Evolutionary conservation across 2,888 invertebrate species (phyloP).

Genomic region (Lypha dubia): DNA sequence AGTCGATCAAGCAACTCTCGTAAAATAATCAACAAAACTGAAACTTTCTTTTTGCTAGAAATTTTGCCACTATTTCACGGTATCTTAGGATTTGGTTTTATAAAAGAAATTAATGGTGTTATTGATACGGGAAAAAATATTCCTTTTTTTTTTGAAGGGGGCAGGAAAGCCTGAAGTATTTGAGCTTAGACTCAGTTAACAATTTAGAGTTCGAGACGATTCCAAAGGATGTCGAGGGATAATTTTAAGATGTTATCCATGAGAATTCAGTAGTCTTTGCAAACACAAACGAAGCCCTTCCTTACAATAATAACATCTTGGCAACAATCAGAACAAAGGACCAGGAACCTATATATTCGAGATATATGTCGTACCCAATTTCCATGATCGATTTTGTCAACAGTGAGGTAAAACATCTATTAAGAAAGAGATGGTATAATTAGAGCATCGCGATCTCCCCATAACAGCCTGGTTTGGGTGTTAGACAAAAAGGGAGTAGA

Average conservation of each 20-base stretch:
- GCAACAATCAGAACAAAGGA: too few relatives aligned
- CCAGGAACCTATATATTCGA: too few relatives aligned
- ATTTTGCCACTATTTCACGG: slow-evolving; percentile 65
- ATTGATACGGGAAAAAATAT: slow-evolving; percentile 28
- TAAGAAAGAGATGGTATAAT: too few relatives aligned
- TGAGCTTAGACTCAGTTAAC: slow-evolving; percentile 28
- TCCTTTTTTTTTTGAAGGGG: slow-evolving; percentile 46
- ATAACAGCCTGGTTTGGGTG: slow-evolving; percentile 3
- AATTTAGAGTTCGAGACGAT: too few relatives aligned
- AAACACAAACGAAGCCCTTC: too few relatives aligned
- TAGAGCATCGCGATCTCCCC: slow-evolving; percentile 23
- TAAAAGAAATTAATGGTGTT: slow-evolving; percentile 23
- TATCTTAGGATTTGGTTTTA: slow-evolving; percentile 68
- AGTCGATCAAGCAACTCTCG: slow-evolving; percentile 27
- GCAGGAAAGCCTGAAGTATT: slow-evolving; percentile 42
- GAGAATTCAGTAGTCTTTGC: too few relatives aligned
- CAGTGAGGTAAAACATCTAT: too few relatives aligned
- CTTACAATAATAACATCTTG: too few relatives aligned
- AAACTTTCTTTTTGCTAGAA: slow-evolving; percentile 61
- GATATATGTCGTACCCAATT: too few relatives aligned
- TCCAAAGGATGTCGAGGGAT: too few relatives aligned
- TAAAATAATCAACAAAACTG: slow-evolving; percentile 60
- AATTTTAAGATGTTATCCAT: too few relatives aligned
- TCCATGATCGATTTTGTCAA: too few relatives aligned
- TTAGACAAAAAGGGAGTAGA: background rate